Conservation (phyloP, 2,113 vertebrate species). For the Trogon melanurus region DNA sequence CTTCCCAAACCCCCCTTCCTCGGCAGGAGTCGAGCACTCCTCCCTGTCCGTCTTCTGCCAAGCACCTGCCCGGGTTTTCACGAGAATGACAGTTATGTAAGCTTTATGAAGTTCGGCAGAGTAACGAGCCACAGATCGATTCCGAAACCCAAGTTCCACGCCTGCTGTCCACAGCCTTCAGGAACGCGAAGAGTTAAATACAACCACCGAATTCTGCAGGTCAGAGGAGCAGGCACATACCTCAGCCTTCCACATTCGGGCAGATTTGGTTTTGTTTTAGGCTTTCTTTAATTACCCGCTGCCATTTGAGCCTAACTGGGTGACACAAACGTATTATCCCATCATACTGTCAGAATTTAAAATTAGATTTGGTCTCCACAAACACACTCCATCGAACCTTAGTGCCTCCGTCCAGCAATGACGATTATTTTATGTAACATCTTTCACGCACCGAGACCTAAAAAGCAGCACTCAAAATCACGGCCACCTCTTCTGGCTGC, state of each 20-base stretch:
- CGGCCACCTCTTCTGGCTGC: background rate
- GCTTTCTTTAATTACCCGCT: constrained; percentile 20
- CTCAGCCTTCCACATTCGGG: background rate
- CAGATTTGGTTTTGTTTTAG: background rate
- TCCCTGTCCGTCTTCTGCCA: background rate
- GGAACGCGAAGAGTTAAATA: background rate
- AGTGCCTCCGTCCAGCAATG: background rate
- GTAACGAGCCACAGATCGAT: background rate
- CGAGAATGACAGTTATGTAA: background rate
- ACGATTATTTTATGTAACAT: constrained; percentile 32
- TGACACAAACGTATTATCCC: constrained; percentile 53
- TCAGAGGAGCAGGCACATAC: background rate
- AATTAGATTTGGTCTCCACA: constrained; percentile 46
- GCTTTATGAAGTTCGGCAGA: background rate
- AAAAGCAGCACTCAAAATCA: background rate
- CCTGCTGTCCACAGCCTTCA: background rate
- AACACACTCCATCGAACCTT: background rate
- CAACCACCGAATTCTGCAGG: background rate
- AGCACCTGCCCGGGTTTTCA: background rate
- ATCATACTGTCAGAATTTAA: constrained; percentile 53
- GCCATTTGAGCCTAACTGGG: constrained; percentile 20
- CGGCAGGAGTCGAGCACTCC: background rate
- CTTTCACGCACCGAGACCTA: background rate
- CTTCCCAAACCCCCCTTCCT: background rate
- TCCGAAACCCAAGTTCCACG: background rate